Conservation (phyloP, 1,140 invertebrate genomes). For the Calycopis cecrops region DNA sequence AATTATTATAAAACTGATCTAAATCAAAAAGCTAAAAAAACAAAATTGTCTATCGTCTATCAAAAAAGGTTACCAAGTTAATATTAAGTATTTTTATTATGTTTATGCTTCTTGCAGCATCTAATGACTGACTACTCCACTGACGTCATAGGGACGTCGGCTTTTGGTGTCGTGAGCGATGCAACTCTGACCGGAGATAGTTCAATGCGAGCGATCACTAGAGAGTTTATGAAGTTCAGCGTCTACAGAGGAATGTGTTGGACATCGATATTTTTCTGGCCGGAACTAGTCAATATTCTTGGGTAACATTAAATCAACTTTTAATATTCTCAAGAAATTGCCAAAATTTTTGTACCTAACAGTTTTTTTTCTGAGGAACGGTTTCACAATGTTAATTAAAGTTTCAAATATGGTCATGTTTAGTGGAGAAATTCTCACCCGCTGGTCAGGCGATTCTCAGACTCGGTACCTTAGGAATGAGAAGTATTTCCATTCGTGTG, state of each 20-base stretch:
- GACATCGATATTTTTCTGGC: slow-evolving; percentile 43
- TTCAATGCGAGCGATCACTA: slow-evolving; percentile 32
- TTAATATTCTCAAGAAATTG: neutral
- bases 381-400: neutral
- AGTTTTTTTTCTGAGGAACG: too few relatives aligned
- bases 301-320: slow-evolving; percentile 19
- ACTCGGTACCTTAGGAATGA: too few relatives aligned
- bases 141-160: slow-evolving; percentile 74
- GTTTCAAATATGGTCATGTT: too few relatives aligned
- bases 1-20: too few relatives aligned
- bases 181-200: slow-evolving; percentile 30
- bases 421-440: too few relatives aligned
- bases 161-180: slow-evolving; percentile 73
- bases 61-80: too few relatives aligned
- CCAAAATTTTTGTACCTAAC: too few relatives aligned
- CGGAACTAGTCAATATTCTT: slow-evolving; percentile 33
- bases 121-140: slow-evolving; percentile 60
- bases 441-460: too few relatives aligned
- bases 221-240: slow-evolving; percentile 29
- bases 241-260: slow-evolving; percentile 29
- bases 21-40: too few relatives aligned
- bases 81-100: too few relatives aligned
- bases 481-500: too few relatives aligned
- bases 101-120: neutral
- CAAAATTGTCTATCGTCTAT: too few relatives aligned